Percentiles rank a stretch among this genome's conserved stretches.
phyloP scores from a whole-genome alignment of 2,888 invertebrate species.

The Hypsopygia costalis region DNA sequence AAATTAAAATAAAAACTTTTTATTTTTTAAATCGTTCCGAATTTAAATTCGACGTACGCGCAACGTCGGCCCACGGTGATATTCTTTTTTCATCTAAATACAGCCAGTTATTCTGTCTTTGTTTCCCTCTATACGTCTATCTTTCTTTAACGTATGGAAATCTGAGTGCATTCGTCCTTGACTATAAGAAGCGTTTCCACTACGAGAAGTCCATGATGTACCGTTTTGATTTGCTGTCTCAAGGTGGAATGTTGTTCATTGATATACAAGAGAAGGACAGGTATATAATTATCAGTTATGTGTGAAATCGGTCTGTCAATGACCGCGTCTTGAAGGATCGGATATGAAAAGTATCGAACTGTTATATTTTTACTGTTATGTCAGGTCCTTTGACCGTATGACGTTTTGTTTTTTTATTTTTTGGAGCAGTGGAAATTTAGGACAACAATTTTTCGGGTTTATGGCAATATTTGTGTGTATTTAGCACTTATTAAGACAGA shows the following conservation, averaged over 20 bases:
- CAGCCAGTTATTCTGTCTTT: constrained; percentile 33
- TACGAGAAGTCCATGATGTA: constrained; percentile 54
- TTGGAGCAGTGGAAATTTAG: not conserved
- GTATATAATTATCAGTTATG: constrained; percentile 46
- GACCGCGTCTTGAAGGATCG: constrained; percentile 67
- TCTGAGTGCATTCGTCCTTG: constrained; percentile 68
- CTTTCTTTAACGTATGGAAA: constrained; percentile 37
- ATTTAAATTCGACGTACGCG: constrained; percentile 45
- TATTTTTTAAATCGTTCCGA: constrained; percentile 21
- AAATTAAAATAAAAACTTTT: constrained; percentile 16
- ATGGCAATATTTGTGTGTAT: too few relatives aligned
- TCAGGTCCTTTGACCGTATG: constrained; percentile 48
- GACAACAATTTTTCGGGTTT: not conserved
- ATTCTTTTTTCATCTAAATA: constrained; percentile 49
- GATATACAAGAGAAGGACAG: constrained; percentile 35
- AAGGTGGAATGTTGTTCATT: constrained; percentile 19
- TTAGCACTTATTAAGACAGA: too few relatives aligned
- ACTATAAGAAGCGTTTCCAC: constrained; percentile 53
- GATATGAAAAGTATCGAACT: constrained; percentile 48
- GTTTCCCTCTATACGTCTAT: constrained; percentile 32
- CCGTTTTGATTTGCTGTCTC: constrained; percentile 56
- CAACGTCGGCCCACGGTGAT: constrained; percentile 41
- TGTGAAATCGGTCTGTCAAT: constrained; percentile 66
- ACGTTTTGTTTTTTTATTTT: constrained; percentile 8
- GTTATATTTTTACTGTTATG: constrained; percentile 53